Base-by-base conservation (phyloP, 2,888 invertebrate species). In the Encarsia formosa region DNA sequence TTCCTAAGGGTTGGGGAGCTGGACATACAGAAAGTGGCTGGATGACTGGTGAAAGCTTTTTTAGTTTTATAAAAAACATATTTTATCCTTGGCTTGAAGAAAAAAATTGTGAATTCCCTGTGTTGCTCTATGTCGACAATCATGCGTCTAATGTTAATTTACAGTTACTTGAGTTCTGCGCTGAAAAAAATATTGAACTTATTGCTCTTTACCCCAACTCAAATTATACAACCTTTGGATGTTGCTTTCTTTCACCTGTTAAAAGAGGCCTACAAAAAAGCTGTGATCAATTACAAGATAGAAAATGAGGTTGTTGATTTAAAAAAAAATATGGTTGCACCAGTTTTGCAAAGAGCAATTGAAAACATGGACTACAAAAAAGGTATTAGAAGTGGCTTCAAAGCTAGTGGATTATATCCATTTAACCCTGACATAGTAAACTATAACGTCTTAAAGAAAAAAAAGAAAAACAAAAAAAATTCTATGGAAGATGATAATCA, bases 41-140 rank as follows among this genome's bases (percentile, higher is more conserved):
- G 63, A 65, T 65, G 64, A 57, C 29, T 15, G 48, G 52, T 29
- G 59, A 63, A 2, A 49, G 58, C 22, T 65, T 65, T 44, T 62
- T 54, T 50, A 58, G 61, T 15, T 65, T 52, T 51, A 44, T 65
- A 4, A 44, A 39, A n/a, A 63, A 61, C 52, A 57, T 49, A 15
- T 44, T 63, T 29, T 49, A 38, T 23, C 15, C 15, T 4, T 50
- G 44, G 44, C 31, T 50, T 19, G 19, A 31, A 20, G 20, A 38
- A 18, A 43, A 43, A 23, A 31, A 26, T 5, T 26, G 24, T 50
- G 22, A 50, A 44, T 32, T 63, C 34, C 59, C 63, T 19, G 57
- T 63, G 13, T 35, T 63, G 24, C 49, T 64, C 37, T 57, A 63
- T 20, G 59, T 65, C 5, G 6, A 47, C 53, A 61, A 62, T 9